Evolutionary conservation across 2,113 vertebrate genomes (phyloP).

Genomic region (Bos javanicus): DNA sequence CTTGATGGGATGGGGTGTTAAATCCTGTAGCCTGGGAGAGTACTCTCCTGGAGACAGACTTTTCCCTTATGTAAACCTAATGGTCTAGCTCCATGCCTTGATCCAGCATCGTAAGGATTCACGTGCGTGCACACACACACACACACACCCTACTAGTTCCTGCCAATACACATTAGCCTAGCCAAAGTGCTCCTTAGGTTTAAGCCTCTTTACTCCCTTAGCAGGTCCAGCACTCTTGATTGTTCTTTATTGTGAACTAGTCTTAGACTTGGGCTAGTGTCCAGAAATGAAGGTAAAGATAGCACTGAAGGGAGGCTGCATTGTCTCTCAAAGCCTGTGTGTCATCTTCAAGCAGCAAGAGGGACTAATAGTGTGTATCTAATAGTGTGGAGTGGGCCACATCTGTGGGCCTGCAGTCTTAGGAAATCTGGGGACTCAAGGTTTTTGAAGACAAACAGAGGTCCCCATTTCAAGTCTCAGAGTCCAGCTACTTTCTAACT

Average conservation of each 20-base stretch:
- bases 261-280: background rate
- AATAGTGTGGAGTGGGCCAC: background rate
- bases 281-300: background rate
- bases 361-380: background rate
- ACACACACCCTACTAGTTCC: background rate
- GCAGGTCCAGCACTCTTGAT: background rate
- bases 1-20: background rate
- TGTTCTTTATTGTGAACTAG: background rate
- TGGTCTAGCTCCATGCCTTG: background rate
- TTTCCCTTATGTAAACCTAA: background rate
- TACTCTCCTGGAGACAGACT: background rate
- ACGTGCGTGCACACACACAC: accelerated
- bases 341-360: background rate
- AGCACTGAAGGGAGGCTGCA: background rate
- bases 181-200: background rate
- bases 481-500: background rate
- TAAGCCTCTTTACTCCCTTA: background rate
- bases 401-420: background rate
- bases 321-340: background rate
- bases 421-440: background rate
- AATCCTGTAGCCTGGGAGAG: background rate
- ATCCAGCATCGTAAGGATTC: background rate
- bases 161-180: background rate
- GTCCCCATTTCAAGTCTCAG: background rate
- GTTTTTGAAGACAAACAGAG: background rate